Base-by-base conservation (phyloP, 2,888 invertebrate species). In the Caenorhabditis macrosperma region DNA sequence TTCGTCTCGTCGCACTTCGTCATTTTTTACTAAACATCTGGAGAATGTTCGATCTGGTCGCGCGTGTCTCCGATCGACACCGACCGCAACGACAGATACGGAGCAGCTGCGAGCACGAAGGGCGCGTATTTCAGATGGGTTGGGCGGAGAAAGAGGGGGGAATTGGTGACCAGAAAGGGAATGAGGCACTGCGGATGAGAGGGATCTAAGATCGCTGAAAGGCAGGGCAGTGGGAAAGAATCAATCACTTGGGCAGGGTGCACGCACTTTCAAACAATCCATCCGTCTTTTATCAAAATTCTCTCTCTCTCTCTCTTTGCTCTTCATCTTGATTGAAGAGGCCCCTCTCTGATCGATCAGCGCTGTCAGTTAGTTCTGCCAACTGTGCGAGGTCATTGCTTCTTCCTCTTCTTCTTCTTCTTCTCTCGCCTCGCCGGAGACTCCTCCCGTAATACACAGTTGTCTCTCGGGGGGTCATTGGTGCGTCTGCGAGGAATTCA, bases 1-100 rank as follows among this genome's bases (percentile, higher is more conserved):
- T 10, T 33, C 41, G 38, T 10, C 48, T 22, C n/a, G 48, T 54
- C 55, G 63, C 77, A 71, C 71, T 63, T 71, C 35, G 61, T 71
- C 71, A 71, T 71, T 71, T 69, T 67, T 71, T 71, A 71, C 63
- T 54, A 71, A 71, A 71, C 71, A 71, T 71, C 71, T 71, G 71
- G 71, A 69, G 52, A 61, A 54, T 46, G 44, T 52, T 69, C 69
- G 69, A 54, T 61, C 60, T 69, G 68, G 68, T 52, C 48, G 26
- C 26, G 15, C 41, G 30, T 38, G 67, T 67, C 57, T 26, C 26
- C 7, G 52, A 28, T 35, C 26, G 48, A 68, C 35, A 68, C 33
- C 9, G 44, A 28, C 54, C n/a, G n/a, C 35, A 26, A 33, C 9
- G 54, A 67, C 15, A 30, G 26, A 48, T 46, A 17, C 6, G 48